Evolutionary conservation across 2,888 invertebrate species (phyloP), one percentile per base, ranked within the genome.

Genomic region (Cinara cedri): DNA sequence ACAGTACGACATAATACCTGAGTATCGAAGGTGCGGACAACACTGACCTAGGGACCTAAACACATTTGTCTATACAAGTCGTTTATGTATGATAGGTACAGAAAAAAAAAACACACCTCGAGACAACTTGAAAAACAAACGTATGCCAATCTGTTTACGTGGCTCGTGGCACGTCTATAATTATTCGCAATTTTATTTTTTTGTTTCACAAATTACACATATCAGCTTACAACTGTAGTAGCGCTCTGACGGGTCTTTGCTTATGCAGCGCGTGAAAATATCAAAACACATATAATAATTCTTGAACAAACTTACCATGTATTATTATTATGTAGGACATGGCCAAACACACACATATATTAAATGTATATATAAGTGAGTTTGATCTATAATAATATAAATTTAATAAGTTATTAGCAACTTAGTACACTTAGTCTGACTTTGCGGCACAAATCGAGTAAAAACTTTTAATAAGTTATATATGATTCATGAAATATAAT

Each of bases 381-480:
- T 21, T 70, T 14, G 8, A 21, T 21, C 51, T 11, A 10, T 72
- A n/a, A n/a, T n/a, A n/a, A n/a, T n/a, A n/a, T n/a, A n/a, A n/a
- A n/a, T 6, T 44, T 72, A 72, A 71, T 72, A 72, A 72, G 71
- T 57, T 57, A 72, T 72, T 57, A 57, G 44, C 57, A 10, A 42
- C 54, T 42, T 42, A 16, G 42, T 21, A 3, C 19, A 21, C 8
- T 42, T 51, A 68, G 42, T 55, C 54, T 10, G 70, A 55, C 24
- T 70, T 34, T 6, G 24, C n/a, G 26, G 34, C 34, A n/a, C n/a
- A n/a, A 34, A 6, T 34, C 34, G 34, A 34, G 34, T 34, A 34
- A 34, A n/a, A n/a, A n/a, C n/a, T n/a, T n/a, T n/a, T n/a, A n/a
- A n/a, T n/a, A n/a, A n/a, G n/a, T n/a, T n/a, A n/a, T n/a, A n/a